These are phyloP conservation scores for Capitulum mitella DNA, from an alignment of 2,888 invertebrate species.

Conservation along the genomic window DNA sequence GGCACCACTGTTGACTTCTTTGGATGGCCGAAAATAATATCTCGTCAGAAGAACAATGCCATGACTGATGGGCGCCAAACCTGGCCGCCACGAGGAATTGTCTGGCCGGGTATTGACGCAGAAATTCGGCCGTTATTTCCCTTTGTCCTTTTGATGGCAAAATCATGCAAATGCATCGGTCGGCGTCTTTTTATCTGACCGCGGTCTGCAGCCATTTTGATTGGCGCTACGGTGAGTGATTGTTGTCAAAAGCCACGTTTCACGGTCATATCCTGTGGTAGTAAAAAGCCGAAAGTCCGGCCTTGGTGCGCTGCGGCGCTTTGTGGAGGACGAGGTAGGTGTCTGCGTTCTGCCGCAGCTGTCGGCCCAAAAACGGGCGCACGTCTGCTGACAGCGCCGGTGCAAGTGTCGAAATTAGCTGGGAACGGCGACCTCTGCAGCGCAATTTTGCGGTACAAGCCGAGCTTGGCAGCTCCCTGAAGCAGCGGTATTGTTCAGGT, in stretches of 20 bases:
- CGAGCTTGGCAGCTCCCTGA: too few relatives aligned
- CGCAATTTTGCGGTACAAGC: too few relatives aligned
- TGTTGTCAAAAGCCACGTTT: conserved; percentile 20
- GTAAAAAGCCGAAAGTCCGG: neutral
- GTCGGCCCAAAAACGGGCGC: too few relatives aligned
- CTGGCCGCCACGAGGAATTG: neutral
- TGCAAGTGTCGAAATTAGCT: too few relatives aligned
- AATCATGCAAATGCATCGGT: conserved; percentile 13
- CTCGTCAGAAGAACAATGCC: neutral
- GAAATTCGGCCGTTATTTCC: neutral
- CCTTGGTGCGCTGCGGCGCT: neutral
- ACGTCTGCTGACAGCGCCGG: too few relatives aligned
- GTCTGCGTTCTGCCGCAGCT: too few relatives aligned
- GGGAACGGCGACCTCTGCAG: too few relatives aligned
- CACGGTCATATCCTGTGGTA: conserved; percentile 20
- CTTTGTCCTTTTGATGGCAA: conserved; percentile 8
- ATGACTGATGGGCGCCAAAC: neutral
- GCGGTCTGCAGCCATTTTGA: conserved; percentile 13
- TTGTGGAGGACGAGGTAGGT: neutral
- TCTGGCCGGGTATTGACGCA: neutral
- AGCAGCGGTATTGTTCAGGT: too few relatives aligned
- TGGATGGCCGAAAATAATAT: conserved; percentile 18
- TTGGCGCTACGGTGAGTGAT: conserved; percentile 17
- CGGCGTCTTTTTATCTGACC: conserved; percentile 6
- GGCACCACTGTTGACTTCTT: conserved; percentile 21